Evolutionary conservation across 2,888 invertebrate genomes (phyloP).

Genomic region (Cryptocheilus praepositus): DNA sequence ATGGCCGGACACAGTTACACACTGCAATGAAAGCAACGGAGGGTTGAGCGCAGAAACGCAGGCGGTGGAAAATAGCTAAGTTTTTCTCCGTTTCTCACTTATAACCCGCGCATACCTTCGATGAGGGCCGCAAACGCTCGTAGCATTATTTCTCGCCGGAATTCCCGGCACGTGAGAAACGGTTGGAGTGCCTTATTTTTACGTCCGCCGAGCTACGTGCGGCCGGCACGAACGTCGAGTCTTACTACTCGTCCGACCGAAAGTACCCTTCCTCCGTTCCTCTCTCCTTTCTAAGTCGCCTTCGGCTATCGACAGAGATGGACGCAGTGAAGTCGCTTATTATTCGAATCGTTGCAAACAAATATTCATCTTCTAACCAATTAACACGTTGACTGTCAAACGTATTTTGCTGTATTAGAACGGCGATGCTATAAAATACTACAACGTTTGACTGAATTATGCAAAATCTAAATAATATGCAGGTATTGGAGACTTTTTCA

Average conservation of each 20-base stretch:
- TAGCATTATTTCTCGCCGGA: constrained; percentile 17
- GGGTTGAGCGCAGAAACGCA: neutral
- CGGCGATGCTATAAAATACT: no score
- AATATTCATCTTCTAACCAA: no score
- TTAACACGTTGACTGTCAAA: no score
- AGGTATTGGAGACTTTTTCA: no score
- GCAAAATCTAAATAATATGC: no score
- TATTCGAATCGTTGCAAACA: no score
- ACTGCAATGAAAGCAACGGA: neutral
- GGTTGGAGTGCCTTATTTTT: constrained; percentile 35
- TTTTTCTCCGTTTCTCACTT: constrained; percentile 25
- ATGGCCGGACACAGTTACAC: no score
- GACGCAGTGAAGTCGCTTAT: neutral
- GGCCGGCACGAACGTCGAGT: constrained; percentile 32
- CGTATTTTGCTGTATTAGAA: no score
- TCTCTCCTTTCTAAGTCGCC: neutral
- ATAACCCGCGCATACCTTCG: constrained; percentile 13
- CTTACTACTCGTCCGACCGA: constrained; percentile 33
- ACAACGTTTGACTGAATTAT: no score
- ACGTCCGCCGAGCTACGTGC: constrained; percentile 34
- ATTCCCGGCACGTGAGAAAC: constrained; percentile 38
- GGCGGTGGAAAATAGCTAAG: neutral
- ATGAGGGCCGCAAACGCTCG: constrained; percentile 10
- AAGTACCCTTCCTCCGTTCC: neutral
- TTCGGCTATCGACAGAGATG: no score